Evolutionary conservation across 1,140 invertebrate genomes (phyloP), one percentile per base, ranked within the genome.

Genomic region (Telenomus remus): DNA sequence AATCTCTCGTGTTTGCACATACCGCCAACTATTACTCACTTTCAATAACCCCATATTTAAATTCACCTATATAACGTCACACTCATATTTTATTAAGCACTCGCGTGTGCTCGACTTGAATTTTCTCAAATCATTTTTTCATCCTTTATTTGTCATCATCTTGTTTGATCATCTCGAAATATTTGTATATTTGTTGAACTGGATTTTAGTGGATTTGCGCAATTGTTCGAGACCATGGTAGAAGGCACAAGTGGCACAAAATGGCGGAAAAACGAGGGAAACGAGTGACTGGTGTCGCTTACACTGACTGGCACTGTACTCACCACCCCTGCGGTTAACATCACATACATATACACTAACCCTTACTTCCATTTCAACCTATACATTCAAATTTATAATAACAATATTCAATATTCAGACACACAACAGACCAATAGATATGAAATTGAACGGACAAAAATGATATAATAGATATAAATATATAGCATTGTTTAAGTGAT

Each of bases 231-330:
- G 48, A 42, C 56, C 51, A 75, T 51, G 71, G 70, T 54, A 77
- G 63, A 69, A 79, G 80, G 78, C 71, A 85, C 80, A 85, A 85
- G 83, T 86, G 82, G 82, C 81, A 82, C 82, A 85, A 84, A 82
- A 83, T 86, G 82, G 82, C 82, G 82, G 81, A 81, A 80, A 85
- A 84, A 85, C 79, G 81, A 76, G 84, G 84, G 80, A 84, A 80
- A 85, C 82, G 80, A 85, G 84, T 85, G 84, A 86, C 84, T 85
- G 85, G 85, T 86, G 84, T 85, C 83, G 80, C 83, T 86, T 85
- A 86, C 85, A 86, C 85, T 73, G 82, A 80, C 85, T 85, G 84
- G 85, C 84, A 86, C 85, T 82, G 79, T 76, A 80, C 76, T 19
- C 47, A 48, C 64, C 59, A 76, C 72, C 78, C 76, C 75, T 79